A percentile compares a stretch with the other conserved stretches of the same genome.
Conservation (phyloP, 2,797 vertebrate genomes). For the Sparus aurata region DNA sequence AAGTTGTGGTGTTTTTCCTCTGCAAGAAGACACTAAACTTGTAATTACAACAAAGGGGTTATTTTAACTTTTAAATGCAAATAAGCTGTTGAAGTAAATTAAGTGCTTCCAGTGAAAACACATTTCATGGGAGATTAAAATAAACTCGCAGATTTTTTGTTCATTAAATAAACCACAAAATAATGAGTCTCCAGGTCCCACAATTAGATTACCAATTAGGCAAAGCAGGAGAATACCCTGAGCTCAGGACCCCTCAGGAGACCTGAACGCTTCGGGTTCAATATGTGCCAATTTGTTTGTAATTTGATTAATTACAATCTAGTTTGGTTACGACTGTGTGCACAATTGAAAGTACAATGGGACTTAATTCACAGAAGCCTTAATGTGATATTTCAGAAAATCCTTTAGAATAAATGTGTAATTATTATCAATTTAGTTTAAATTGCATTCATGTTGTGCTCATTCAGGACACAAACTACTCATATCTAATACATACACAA, state of each 20-base stretch:
- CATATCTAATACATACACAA: neutral
- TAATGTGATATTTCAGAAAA: neutral
- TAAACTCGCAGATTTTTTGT: neutral
- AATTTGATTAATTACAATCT: neutral
- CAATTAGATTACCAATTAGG: neutral
- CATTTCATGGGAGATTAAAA: neutral
- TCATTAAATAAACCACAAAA: neutral
- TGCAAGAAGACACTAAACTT: too few species aligned
- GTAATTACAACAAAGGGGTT: too few species aligned
- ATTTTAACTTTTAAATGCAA: too few species aligned
- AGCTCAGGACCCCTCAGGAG: neutral
- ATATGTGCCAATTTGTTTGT: neutral
- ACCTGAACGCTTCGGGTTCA: neutral
- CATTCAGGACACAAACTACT: neutral
- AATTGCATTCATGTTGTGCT: neutral
- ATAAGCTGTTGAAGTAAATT: neutral
- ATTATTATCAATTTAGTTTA: neutral
- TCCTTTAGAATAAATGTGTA: too few species aligned
- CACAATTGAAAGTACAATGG: neutral
- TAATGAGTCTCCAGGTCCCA: neutral
- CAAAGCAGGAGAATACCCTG: neutral
- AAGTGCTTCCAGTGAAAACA: too few species aligned
- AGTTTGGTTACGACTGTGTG: neutral
- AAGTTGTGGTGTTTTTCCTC: too few species aligned
- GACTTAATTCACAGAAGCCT: neutral